phyloP scores from a whole-genome alignment of 2,888 invertebrate genomes.

The Cyaniris semiargus region DNA sequence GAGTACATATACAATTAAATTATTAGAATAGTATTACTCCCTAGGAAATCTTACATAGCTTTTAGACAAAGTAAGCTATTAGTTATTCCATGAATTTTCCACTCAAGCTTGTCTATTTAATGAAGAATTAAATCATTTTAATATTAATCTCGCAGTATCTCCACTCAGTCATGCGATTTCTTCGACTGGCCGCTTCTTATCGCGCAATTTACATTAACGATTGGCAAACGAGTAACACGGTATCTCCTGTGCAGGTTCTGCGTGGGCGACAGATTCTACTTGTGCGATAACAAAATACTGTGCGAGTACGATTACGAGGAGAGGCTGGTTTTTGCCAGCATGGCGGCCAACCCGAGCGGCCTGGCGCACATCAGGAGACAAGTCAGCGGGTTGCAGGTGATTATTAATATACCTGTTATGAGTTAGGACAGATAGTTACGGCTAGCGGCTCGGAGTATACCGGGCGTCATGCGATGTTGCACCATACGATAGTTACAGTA shows the following conservation, averaged over 20 bases:
- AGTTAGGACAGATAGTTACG: background rate
- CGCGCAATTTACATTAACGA: constrained; percentile 34
- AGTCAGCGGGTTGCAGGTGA: constrained; percentile 85
- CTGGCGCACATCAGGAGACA: constrained; percentile 92
- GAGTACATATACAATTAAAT: no score
- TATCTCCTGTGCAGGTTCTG: constrained; percentile 86
- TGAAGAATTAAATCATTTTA: background rate
- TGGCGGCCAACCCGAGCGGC: constrained; percentile 92
- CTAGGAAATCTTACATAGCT: background rate
- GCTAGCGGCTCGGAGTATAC: background rate
- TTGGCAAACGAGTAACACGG: constrained; percentile 36
- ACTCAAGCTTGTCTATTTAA: background rate
- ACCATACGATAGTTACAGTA: background rate
- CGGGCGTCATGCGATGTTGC: background rate
- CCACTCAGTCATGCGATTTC: constrained; percentile 18
- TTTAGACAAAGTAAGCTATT: background rate
- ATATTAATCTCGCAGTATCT: constrained; percentile 17
- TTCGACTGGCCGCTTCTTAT: constrained; percentile 24
- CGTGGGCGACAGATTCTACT: constrained; percentile 95
- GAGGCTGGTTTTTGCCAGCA: constrained; percentile 92
- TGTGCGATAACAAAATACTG: constrained; percentile 95
- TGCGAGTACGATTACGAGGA: constrained; percentile 98
- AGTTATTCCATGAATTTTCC: background rate
- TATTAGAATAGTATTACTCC: no score
- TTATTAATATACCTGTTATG: background rate